These are phyloP conservation scores for Epizoanthus scotinus DNA, from an alignment of 92 coral and sea anemone genomes.

Conservation along the genomic window DNA sequence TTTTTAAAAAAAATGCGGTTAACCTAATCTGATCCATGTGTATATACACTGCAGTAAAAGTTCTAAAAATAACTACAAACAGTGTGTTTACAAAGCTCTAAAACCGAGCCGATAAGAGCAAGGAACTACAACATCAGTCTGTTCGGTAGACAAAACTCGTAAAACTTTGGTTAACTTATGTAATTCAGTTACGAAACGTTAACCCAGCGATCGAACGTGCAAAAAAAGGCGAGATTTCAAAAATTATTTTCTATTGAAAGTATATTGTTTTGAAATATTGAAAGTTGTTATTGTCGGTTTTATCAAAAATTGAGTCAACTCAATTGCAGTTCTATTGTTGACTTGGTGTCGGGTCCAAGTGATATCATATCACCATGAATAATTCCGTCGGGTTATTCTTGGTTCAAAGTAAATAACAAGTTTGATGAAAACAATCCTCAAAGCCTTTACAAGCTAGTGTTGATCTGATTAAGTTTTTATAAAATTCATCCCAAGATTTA, in stretches of 20 bases:
- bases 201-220: not conserved
- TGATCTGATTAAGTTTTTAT: not conserved
- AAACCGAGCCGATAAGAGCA: too few relatives aligned
- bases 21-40: too few relatives aligned
- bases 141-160: too few relatives aligned
- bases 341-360: too few relatives aligned
- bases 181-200: not conserved
- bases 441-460: not conserved
- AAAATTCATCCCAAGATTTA: not conserved
- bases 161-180: not conserved
- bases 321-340: too few relatives aligned
- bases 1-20: too few relatives aligned
- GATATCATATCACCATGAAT: not conserved
- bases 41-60: too few relatives aligned
- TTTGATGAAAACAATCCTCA: not conserved
- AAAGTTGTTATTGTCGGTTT: too few relatives aligned
- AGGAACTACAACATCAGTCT: too few relatives aligned
- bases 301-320: too few relatives aligned
- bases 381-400: not conserved
- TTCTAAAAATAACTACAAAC: too few relatives aligned
- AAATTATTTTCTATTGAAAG: not conserved
- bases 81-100: too few relatives aligned
- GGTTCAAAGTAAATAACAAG: conserved; percentile 14
- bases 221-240: not conserved
- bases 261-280: not conserved